phyloP scores from a whole-genome alignment of 1,140 invertebrate genomes.

The Trichogramma pretiosum region DNA sequence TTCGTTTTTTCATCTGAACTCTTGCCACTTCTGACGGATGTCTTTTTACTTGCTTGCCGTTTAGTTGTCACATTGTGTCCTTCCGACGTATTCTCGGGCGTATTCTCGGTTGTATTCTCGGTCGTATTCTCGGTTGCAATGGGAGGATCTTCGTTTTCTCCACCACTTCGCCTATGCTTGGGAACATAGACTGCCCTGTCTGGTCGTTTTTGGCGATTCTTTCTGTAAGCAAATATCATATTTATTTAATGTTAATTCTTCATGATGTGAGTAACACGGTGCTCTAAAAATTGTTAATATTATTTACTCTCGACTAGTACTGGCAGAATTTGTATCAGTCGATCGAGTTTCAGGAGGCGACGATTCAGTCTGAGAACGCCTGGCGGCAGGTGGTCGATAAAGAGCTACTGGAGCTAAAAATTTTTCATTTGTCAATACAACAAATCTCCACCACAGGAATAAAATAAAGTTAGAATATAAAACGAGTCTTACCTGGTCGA shows the following conservation, averaged over 20 bases:
- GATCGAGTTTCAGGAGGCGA: neutral
- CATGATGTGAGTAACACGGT: no score
- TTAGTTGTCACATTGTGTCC: no score
- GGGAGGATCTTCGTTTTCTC: slow-evolving; percentile 32
- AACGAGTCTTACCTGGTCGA: slow-evolving; percentile 30
- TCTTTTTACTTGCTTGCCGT: no score
- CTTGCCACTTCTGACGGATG: no score
- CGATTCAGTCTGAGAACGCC: slow-evolving; percentile 25
- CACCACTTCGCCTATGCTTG: slow-evolving; percentile 51
- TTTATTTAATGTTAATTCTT: neutral
- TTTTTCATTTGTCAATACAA: no score
- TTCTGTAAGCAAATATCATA: slow-evolving; percentile 19
- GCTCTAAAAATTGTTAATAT: neutral
- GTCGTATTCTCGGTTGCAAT: neutral
- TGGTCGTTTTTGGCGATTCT: slow-evolving; percentile 52
- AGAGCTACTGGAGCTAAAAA: no score
- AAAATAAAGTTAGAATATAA: no score
- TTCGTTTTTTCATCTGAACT: no score
- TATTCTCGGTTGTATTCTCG: slow-evolving; percentile 1
- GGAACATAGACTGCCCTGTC: slow-evolving; percentile 72
- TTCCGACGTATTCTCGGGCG: no score
- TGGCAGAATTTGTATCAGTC: slow-evolving; percentile 11
- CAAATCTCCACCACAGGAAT: no score
- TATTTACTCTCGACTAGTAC: no score
- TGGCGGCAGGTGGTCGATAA: slow-evolving; percentile 40